Percentiles rank a stretch among this genome's conserved stretches.
Evolutionary conservation across 92 coral and sea anemone genomes (phyloP).

Genomic region (Pocillopora meandrina): DNA sequence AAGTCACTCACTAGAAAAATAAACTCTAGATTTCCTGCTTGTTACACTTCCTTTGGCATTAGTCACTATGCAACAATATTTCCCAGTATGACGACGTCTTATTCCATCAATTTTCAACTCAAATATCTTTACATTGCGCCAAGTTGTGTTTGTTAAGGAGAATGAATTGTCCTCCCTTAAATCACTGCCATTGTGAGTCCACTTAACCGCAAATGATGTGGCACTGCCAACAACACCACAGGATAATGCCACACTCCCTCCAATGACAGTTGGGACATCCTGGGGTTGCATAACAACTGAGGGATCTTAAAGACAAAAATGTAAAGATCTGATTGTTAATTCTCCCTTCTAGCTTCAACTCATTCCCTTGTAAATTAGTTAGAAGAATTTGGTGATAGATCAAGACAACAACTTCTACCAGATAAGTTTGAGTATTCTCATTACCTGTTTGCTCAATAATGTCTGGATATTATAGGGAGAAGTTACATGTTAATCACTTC

Average conservation of each 20-base stretch:
- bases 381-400: too few relatives aligned
- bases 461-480: too few relatives aligned
- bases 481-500: too few relatives aligned
- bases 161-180: conserved; percentile 1
- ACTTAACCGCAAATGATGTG: conserved; percentile 30
- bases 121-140: conserved; percentile 26
- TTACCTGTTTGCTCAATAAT: too few relatives aligned
- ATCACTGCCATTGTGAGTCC: conserved; percentile 66
- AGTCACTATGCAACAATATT: conserved; percentile 59
- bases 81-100: conserved; percentile 43
- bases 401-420: too few relatives aligned
- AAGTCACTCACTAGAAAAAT: conserved; percentile 26
- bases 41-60: conserved; percentile 34
- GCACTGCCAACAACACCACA: conserved; percentile 69
- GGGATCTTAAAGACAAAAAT: conserved; percentile 62
- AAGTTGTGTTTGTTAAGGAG: neutral
- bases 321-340: too few relatives aligned
- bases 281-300: conserved; percentile 66
- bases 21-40: conserved; percentile 40
- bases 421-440: too few relatives aligned
- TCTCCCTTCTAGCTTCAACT: too few relatives aligned
- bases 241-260: conserved; percentile 45
- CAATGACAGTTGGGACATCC: conserved; percentile 42
- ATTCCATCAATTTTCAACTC: conserved; percentile 41
- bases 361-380: too few relatives aligned